Evolutionary conservation across 2,113 vertebrate species (phyloP).

Genomic region (Euleptes europaea): DNA sequence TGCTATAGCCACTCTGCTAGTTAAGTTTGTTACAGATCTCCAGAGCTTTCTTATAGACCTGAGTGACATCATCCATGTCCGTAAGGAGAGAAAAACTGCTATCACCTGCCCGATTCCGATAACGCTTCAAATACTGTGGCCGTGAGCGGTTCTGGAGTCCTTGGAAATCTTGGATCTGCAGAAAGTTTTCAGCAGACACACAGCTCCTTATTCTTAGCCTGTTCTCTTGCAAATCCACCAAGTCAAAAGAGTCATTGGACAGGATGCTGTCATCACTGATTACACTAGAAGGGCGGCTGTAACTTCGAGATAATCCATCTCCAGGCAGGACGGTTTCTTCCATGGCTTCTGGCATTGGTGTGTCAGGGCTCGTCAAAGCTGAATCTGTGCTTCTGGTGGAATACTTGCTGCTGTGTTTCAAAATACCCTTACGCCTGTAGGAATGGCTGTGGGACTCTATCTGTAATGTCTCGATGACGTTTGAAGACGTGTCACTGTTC

Average conservation of each 20-base stretch:
- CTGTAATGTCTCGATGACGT: slow-evolving; percentile 67
- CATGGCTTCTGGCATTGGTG: slow-evolving; percentile 73
- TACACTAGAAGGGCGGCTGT: slow-evolving; percentile 89
- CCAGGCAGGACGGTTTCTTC: slow-evolving; percentile 74
- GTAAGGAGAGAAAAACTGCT: slow-evolving; percentile 96
- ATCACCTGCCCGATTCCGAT: slow-evolving; percentile 85
- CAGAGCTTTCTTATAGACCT: slow-evolving; percentile 98
- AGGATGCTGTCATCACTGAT: slow-evolving; percentile 89
- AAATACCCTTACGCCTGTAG: slow-evolving; percentile 89
- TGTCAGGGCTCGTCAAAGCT: slow-evolving; percentile 64
- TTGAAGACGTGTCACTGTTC: slow-evolving; percentile 62
- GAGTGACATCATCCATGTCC: slow-evolving; percentile 95
- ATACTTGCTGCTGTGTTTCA: slow-evolving; percentile 95
- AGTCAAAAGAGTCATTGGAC: slow-evolving; percentile 84
- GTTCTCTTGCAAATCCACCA: slow-evolving; percentile 85
- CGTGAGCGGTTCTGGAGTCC: slow-evolving; percentile 82
- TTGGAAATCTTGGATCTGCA: slow-evolving; percentile 87
- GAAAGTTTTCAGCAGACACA: slow-evolving; percentile 89
- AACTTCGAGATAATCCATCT: slow-evolving; percentile 86
- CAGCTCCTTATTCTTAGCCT: slow-evolving; percentile 90
- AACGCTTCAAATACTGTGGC: slow-evolving; percentile 85
- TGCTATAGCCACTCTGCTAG: slow-evolving; percentile 62
- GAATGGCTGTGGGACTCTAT: slow-evolving; percentile 74
- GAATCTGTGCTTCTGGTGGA: slow-evolving; percentile 73
- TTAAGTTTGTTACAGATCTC: slow-evolving; percentile 93